phyloP scores from a whole-genome alignment of 2,888 invertebrate genomes.

The Tiphia femorata region DNA sequence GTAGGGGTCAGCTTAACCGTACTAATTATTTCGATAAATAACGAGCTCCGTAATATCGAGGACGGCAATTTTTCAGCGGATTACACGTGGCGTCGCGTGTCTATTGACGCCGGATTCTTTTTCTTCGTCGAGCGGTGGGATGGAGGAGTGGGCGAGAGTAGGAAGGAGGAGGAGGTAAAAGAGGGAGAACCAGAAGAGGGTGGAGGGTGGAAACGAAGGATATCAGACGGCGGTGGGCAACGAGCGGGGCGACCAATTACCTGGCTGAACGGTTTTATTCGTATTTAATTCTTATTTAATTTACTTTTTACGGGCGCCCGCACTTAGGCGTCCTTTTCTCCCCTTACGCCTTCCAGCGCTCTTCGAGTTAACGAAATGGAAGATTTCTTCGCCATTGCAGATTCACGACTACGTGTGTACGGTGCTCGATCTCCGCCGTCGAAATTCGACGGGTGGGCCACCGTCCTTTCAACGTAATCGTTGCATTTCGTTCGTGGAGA shows the following conservation, averaged over 20 bases:
- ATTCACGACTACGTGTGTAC: conserved; percentile 31
- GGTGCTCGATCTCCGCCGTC: too few relatives aligned
- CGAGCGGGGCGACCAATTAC: conserved; percentile 64
- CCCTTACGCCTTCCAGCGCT: too few relatives aligned
- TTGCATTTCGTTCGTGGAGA: not conserved
- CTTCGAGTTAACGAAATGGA: conserved; percentile 62
- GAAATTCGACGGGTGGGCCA: too few relatives aligned
- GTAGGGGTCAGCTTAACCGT: too few relatives aligned
- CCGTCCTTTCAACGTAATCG: conserved; percentile 4
- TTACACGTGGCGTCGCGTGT: conserved; percentile 50
- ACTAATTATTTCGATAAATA: conserved; percentile 5
- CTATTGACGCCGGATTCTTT: conserved; percentile 55
- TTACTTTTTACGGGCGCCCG: conserved; percentile 64
- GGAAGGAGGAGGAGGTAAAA: conserved; percentile 25
- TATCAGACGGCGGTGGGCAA: conserved; percentile 45
- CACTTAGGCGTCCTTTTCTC: conserved; percentile 24
- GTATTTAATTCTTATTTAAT: conserved; percentile 69
- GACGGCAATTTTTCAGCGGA: conserved; percentile 52
- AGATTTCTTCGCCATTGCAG: conserved; percentile 49
- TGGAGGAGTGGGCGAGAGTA: too few relatives aligned
- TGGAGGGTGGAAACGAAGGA: conserved; percentile 25
- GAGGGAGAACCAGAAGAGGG: conserved; percentile 21
- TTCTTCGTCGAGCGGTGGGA: too few relatives aligned
- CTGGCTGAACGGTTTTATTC: conserved; percentile 68
- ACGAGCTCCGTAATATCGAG: conserved; percentile 15